Evolutionary conservation across 2,113 vertebrate species (phyloP).

Genomic region (Odontophorus gujanensis): DNA sequence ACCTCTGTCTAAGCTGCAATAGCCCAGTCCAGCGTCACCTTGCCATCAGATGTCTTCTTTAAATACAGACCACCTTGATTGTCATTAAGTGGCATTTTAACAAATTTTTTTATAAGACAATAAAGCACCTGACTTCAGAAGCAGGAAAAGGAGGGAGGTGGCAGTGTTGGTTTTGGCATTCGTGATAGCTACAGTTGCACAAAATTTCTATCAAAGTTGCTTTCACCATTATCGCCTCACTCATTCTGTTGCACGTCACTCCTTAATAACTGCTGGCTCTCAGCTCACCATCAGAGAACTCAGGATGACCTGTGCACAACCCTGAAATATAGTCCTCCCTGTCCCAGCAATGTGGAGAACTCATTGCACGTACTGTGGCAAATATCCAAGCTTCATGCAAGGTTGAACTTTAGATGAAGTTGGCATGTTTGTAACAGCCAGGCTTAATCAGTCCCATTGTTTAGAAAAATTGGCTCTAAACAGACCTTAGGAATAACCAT

Average conservation of each 20-base stretch:
- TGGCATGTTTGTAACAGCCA: background rate
- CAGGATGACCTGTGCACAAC: background rate
- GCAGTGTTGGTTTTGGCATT: background rate
- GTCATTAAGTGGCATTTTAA: background rate
- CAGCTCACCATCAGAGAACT: background rate
- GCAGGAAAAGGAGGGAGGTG: background rate
- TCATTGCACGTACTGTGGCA: background rate
- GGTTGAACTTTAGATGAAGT: conserved; percentile 49
- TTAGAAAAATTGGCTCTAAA: conserved; percentile 32
- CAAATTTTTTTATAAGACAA: background rate
- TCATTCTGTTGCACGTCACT: background rate
- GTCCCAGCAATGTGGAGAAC: background rate
- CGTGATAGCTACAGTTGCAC: background rate
- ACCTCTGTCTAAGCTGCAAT: background rate
- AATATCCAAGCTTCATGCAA: background rate
- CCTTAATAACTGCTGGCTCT: background rate
- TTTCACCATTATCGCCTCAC: background rate
- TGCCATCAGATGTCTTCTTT: background rate
- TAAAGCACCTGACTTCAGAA: background rate
- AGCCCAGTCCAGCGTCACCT: background rate
- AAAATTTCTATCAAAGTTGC: background rate
- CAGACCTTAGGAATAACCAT: conserved; percentile 52
- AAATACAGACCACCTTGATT: background rate
- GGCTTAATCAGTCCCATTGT: conserved; percentile 34
- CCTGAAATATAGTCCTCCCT: background rate